Percentiles rank a stretch among this genome's conserved stretches.
These are phyloP conservation scores for Scomber scombrus DNA, from an alignment of 2,113 vertebrate genomes.

Conservation along the genomic window DNA sequence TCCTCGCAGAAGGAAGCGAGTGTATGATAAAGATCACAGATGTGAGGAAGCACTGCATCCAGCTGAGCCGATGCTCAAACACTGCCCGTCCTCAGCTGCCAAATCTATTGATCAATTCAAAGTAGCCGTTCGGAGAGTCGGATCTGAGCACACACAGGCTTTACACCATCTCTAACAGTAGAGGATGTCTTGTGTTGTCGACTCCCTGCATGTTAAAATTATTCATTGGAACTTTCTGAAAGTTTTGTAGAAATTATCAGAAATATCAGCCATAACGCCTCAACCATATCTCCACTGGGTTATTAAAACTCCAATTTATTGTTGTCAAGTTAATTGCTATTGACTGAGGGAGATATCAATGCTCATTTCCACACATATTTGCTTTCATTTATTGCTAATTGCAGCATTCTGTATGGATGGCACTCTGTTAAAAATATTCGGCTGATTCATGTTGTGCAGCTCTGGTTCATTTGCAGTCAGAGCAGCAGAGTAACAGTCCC, in stretches of 20 bases:
- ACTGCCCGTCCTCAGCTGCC: neutral
- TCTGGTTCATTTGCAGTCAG: conserved; percentile 44
- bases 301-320: conserved; percentile 19
- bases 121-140: neutral
- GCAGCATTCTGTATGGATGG: conserved; percentile 17
- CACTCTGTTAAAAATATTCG: conserved; percentile 12
- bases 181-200: neutral
- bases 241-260: conserved; percentile 22
- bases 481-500: neutral
- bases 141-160: conserved; percentile 8
- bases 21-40: conserved; percentile 39
- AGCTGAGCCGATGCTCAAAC: neutral
- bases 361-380: conserved; percentile 34
- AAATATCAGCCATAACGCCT: neutral
- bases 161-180: neutral
- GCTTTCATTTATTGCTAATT: conserved; percentile 56
- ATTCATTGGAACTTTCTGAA: conserved; percentile 23
- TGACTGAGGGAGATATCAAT: conserved; percentile 7
- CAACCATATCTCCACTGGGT: conserved; percentile 17
- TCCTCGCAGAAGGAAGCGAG: conserved; percentile 14
- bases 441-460: neutral
- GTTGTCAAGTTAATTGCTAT: conserved; percentile 29
- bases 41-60: neutral
- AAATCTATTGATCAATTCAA: conserved; percentile 30
- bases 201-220: conserved; percentile 15